These are phyloP conservation scores for Dufourea novaeangliae DNA, from an alignment of 1,140 invertebrate species.

Conservation along the genomic window DNA sequence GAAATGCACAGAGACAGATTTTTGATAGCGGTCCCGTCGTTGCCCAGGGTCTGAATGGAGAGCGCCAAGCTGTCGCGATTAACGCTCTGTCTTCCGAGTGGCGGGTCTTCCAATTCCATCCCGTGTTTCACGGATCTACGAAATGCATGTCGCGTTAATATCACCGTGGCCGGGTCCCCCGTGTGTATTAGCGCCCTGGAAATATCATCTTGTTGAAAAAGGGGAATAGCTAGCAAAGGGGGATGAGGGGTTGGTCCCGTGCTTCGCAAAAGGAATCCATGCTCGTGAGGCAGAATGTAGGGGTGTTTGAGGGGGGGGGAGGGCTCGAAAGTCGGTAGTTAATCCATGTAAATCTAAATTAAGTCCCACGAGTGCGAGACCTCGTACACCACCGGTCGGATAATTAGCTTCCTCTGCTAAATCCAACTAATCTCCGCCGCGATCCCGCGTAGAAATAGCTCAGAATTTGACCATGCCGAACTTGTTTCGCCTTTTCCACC, in stretches of 20 bases:
- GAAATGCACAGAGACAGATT: background rate
- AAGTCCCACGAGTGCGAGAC: slow-evolving; percentile 41
- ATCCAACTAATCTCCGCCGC: slow-evolving; percentile 47
- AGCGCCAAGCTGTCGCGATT: background rate
- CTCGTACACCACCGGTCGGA: slow-evolving; percentile 35
- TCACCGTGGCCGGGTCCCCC: background rate
- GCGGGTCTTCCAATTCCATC: background rate
- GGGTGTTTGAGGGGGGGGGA: no score
- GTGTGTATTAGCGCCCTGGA: slow-evolving; percentile 29
- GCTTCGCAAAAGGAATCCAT: slow-evolving; percentile 27
- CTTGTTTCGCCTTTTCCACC: slow-evolving; percentile 15
- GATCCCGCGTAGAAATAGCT: slow-evolving; percentile 36
- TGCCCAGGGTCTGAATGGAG: slow-evolving; percentile 1
- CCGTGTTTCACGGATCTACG: background rate
- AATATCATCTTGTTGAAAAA: slow-evolving; percentile 46
- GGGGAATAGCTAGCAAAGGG: background rate
- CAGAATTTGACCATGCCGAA: slow-evolving; percentile 47
- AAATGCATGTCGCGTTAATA: slow-evolving; percentile 23
- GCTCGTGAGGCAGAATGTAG: background rate
- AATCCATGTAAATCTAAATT: slow-evolving; percentile 52
- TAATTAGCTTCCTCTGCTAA: slow-evolving; percentile 50
- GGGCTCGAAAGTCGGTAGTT: slow-evolving; percentile 34
- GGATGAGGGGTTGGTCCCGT: background rate
- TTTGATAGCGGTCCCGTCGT: slow-evolving; percentile 10
- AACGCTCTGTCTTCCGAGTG: slow-evolving; percentile 5